Conservation (phyloP, 2,888 invertebrate species). For the Pyrrhosoma nymphula region DNA sequence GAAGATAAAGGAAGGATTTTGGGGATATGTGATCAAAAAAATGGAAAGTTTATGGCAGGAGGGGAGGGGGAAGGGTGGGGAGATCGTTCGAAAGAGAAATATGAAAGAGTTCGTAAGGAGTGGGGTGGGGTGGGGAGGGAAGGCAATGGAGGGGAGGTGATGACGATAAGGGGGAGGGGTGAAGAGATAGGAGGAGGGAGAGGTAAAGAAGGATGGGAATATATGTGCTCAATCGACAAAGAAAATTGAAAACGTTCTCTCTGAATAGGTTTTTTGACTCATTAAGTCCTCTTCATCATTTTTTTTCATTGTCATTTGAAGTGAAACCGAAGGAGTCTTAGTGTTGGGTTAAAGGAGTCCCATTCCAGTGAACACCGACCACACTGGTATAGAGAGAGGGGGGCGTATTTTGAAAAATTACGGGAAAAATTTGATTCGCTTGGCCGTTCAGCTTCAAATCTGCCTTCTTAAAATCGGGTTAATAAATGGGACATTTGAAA, state of each 20-base stretch:
- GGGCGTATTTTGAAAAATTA: background rate
- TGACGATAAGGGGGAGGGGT: background rate
- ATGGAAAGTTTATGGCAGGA: background rate
- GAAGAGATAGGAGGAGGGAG: background rate
- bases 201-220: background rate
- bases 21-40: background rate
- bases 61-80: too few species aligned
- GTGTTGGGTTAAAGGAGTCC: background rate
- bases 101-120: background rate
- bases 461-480: background rate
- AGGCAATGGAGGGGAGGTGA: background rate
- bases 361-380: background rate
- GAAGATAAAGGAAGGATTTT: conserved; percentile 1
- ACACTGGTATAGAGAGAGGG: background rate
- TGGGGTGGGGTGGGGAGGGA: background rate
- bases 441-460: background rate
- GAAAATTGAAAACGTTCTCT: conserved; percentile 49
- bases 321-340: conserved; percentile 32
- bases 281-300: conserved; percentile 47
- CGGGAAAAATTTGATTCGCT: background rate
- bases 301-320: conserved; percentile 47
- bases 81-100: background rate
- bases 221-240: conserved; percentile 41
- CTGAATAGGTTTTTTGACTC: conserved; percentile 56
- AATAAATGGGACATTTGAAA: background rate